Conservation (phyloP, 2,113 vertebrate species). For the Ochotona curzoniae region DNA sequence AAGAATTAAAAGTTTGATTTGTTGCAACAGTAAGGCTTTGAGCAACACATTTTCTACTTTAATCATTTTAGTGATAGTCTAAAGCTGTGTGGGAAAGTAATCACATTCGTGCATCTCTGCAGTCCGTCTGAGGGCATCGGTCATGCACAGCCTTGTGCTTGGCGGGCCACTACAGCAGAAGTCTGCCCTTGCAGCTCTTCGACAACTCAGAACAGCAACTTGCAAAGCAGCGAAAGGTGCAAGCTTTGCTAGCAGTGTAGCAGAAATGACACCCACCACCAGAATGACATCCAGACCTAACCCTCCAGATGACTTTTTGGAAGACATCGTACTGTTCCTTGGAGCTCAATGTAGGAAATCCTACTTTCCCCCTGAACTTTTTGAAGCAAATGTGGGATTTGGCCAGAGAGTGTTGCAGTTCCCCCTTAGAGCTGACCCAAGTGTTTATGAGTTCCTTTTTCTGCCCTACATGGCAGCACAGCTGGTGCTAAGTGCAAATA, state of each 20-base stretch:
- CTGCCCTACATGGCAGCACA: neutral
- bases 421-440: neutral
- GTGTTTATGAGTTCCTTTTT: neutral
- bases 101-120: constrained; percentile 51
- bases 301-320: neutral
- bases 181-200: neutral
- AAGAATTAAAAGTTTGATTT: constrained; percentile 19
- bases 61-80: neutral
- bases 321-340: neutral
- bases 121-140: neutral
- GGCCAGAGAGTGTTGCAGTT: neutral
- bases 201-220: neutral
- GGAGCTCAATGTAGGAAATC: neutral
- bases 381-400: no score
- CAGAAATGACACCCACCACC: neutral
- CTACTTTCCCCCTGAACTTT: neutral
- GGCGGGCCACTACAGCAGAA: neutral
- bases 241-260: neutral
- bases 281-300: neutral
- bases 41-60: constrained; percentile 26
- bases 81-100: constrained; percentile 46
- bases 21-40: neutral
- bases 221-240: neutral
- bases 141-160: neutral
- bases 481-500: neutral